Base-by-base conservation (phyloP, 2,888 invertebrate species). In the Hydroisotoma schaefferi region DNA sequence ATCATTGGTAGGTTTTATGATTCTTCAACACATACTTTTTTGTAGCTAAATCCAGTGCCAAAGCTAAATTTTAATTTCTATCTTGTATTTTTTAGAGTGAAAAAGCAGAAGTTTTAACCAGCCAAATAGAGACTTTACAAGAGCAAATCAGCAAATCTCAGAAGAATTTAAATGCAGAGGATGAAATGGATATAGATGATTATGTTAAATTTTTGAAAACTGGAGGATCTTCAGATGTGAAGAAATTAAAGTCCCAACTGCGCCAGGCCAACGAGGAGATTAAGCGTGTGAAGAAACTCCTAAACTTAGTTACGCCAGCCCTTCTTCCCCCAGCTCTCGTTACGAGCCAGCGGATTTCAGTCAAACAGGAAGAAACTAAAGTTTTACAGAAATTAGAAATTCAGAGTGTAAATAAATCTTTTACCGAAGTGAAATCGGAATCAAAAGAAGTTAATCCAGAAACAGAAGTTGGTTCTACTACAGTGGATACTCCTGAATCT, bases 241-340 rank as follows among this genome's bases (percentile, higher is more conserved):
- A 81, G 37, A 82, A 81, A 33, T 77, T 90, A 33, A 80, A 77
- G 63, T 73, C 80, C 22, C 74, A 82, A 80, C 57, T 93, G 28
- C 80, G 83, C 38, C 84, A 84, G 61, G 75, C 93, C 4, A 85
- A 83, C 73, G 77, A 79, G 10, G 90, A 93, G 73, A 82, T 89
- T 61, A 77, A 79, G 0, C 84, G 84, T 72, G 76, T 88, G 0
- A 81, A 86, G 38, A 84, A 85, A 23, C 77, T 94, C 25, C 83
- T 89, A 0, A 87, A 89, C 68, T 79, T 94, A 55, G 78, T 79
- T 1, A 77, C 76, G 67, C 80, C 80, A 23, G 74, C 76, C 0
- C 69, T 72, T 25, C 49, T 79, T 10, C 78, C 78, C 12, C 74
- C 74, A 51, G 48, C 62, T 51, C 49, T 55, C 65, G 8, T 33